Evolutionary conservation across 2,797 vertebrate genomes (phyloP).

Genomic region (Chrysocyon brachyurus): DNA sequence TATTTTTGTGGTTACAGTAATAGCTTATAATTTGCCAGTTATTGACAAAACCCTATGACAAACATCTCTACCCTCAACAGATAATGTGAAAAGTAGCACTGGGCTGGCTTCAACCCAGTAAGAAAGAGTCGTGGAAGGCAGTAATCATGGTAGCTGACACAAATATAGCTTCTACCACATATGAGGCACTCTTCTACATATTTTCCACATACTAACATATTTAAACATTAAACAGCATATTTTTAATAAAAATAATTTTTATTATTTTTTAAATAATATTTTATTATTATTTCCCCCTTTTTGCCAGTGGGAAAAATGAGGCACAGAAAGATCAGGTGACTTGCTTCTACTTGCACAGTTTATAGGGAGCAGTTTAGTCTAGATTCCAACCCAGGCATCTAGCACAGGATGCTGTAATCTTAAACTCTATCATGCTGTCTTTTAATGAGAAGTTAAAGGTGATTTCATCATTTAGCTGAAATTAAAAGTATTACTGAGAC

Average conservation of each 20-base stretch:
- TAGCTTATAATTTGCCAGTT: neutral
- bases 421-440: neutral
- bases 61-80: neutral
- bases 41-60: neutral
- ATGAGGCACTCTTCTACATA: neutral
- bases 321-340: neutral
- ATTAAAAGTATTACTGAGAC: neutral
- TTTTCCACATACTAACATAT: neutral
- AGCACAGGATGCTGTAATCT: neutral
- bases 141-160: neutral
- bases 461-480: conserved; percentile 16
- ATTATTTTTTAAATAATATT: too few relatives aligned
- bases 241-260: too few relatives aligned
- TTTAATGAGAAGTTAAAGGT: neutral
- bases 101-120: neutral
- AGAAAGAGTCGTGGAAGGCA: neutral
- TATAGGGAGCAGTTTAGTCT: neutral
- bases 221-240: neutral
- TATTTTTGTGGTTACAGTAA: neutral
- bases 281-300: neutral
- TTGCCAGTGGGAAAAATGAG: neutral
- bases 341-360: neutral
- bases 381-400: neutral
- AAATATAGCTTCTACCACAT: neutral
- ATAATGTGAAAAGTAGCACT: neutral